These are phyloP conservation scores for Crossaster papposus DNA, from an alignment of 53 echinoderm and acorn worm genomes.

Conservation along the genomic window DNA sequence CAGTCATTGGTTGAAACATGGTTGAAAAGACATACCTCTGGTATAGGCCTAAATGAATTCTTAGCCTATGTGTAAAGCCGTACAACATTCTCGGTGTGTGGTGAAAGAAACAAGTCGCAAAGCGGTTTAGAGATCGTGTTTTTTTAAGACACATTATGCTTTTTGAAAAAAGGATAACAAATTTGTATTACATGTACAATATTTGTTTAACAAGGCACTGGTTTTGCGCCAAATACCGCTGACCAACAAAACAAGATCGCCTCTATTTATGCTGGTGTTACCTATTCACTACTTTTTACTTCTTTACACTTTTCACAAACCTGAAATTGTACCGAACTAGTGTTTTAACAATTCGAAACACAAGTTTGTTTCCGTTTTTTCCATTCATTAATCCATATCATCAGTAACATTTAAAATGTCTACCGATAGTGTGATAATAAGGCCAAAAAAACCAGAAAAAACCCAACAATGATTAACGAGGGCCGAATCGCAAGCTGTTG, in stretches of 20 bases:
- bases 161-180: not conserved
- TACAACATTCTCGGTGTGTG: not conserved
- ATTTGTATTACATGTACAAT: not conserved
- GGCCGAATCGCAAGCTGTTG: slow-evolving; percentile 9
- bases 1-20: slow-evolving; percentile 17
- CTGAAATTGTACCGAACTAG: too few species aligned
- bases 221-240: not conserved
- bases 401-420: not conserved
- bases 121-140: not conserved
- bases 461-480: slow-evolving; percentile 23
- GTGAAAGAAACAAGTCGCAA: not conserved
- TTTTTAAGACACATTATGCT: not conserved
- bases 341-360: too few species aligned
- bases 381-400: not conserved
- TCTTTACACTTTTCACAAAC: too few species aligned
- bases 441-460: slow-evolving; percentile 46
- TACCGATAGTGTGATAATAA: slow-evolving; percentile 41
- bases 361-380: too few species aligned
- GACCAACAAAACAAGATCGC: not conserved
- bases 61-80: not conserved
- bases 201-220: too few species aligned
- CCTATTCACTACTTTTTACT: too few species aligned
- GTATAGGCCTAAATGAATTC: not conserved
- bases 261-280: too few species aligned
- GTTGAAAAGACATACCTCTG: not conserved